A percentile compares a stretch with the other conserved stretches of the same genome.
These are phyloP conservation scores for Siphonodentalium dalli DNA, from an alignment of 2,888 invertebrate species.

Conservation along the genomic window DNA sequence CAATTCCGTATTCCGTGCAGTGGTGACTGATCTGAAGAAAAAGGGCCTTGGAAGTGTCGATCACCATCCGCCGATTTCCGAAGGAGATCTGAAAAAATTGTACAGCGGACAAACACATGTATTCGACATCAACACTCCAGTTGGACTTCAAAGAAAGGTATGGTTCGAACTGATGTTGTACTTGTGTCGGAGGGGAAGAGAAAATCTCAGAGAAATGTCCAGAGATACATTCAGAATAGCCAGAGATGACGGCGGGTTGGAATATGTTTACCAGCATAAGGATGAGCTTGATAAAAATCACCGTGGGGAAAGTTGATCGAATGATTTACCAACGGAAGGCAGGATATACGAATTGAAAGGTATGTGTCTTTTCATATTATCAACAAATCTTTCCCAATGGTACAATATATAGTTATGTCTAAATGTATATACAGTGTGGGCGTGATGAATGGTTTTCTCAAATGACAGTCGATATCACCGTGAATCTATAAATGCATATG, in stretches of 20 bases:
- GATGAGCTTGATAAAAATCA: constrained; percentile 2
- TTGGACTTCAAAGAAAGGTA: constrained; percentile 1
- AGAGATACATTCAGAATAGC: not conserved
- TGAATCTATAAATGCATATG: no score
- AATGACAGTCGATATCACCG: no score
- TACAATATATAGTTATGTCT: no score
- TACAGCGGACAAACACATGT: not conserved
- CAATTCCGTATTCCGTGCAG: not conserved
- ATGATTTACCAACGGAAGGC: no score
- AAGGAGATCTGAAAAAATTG: not conserved
- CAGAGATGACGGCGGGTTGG: not conserved
- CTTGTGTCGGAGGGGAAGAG: not conserved
- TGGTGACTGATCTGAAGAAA: not conserved
- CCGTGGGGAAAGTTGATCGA: no score
- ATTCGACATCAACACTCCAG: not conserved
- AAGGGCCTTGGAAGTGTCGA: not conserved
- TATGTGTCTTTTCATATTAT: no score
- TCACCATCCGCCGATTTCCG: not conserved
- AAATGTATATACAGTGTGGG: no score
- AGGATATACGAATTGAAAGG: no score
- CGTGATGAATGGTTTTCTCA: no score
- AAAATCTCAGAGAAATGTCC: not conserved
- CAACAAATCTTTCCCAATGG: no score
- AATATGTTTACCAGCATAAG: constrained; percentile 3
- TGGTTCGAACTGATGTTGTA: not conserved